A percentile compares a stretch with the other conserved stretches of the same genome.
Evolutionary conservation across 2,797 vertebrate genomes (phyloP).

Genomic region (Ptychobarbus kaznakovi): DNA sequence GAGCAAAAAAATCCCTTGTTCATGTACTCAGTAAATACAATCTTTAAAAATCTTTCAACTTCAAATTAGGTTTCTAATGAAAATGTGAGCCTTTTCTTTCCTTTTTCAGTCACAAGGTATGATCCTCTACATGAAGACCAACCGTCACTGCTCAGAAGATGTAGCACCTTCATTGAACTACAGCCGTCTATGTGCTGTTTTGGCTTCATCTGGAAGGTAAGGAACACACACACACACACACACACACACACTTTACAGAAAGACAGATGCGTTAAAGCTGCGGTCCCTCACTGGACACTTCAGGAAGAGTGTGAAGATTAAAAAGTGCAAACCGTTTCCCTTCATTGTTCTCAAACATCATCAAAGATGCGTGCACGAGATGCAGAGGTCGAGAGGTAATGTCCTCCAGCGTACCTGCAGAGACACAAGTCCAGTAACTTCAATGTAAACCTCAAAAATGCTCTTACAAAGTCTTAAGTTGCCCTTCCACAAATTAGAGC

Average conservation of each 20-base stretch:
- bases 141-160: background rate
- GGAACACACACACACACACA: background rate
- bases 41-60: background rate
- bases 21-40: background rate
- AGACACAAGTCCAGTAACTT: background rate
- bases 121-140: background rate
- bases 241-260: background rate
- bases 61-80: background rate
- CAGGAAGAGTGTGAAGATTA: constrained; percentile 22
- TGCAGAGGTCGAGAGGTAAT: constrained; percentile 67
- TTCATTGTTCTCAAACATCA: constrained; percentile 62
- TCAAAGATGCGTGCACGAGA: constrained; percentile 67
- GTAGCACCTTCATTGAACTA: background rate
- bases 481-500: background rate
- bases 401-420: constrained; percentile 64
- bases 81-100: background rate
- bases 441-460: background rate
- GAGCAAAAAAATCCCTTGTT: constrained; percentile 20
- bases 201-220: constrained; percentile 14
- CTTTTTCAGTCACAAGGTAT: constrained; percentile 2
- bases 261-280: background rate
- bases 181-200: background rate
- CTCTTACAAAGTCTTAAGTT: background rate
- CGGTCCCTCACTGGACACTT: constrained; percentile 15
- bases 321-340: constrained; percentile 26